Base-by-base conservation (phyloP, 2,888 invertebrate species). In the Chrysolina haemoptera region DNA sequence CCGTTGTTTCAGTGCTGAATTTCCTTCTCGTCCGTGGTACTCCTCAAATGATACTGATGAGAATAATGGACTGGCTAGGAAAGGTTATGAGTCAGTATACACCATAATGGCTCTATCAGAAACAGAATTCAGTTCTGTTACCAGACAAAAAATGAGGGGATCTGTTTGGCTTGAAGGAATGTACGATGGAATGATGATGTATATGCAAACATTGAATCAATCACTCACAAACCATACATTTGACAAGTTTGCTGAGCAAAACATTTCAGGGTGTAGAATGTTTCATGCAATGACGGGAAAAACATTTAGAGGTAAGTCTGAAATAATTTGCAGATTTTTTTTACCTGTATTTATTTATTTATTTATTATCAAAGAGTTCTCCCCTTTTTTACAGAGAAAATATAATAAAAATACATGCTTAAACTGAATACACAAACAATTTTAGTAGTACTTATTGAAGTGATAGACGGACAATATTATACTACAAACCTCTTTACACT, bases 181-280 rank as follows among this genome's bases (percentile, higher is more conserved):
- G 88, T 98, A 98, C 88, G 98, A 99, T 84, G 98, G 98, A 0
- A 96, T 99, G 12, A 90, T 98, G 0, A 91, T 99, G 48, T 99
- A 98, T 87, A 96, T 97, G 0, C 90, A 95, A 71, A 98, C 98
- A 0, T 89, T 99, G 9, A 98, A 97, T 85, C 95, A 97, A 80
- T 96, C 96, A 27, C 89, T 98, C 55, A 86, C 90, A 85, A 46
- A 81, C 48, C 83, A 86, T 6, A 81, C 82, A 1, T 82, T 84
- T 1, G 83, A 83, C 14, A 73, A 79, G 22, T 43, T 68, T 18
- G 82, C 88, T 74, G 86, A 90, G 0, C 86, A 87, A 9, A 86
- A 86, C 62, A 87, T 95, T 41, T 94, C 96, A 85, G 98, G 98
- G 0, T 93, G 93, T n/a, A 93, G 94, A 66, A 92, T 97, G 77